These are phyloP conservation scores for Pangasianodon hypophthalmus DNA, from an alignment of 2,113 vertebrate genomes.

Conservation along the genomic window DNA sequence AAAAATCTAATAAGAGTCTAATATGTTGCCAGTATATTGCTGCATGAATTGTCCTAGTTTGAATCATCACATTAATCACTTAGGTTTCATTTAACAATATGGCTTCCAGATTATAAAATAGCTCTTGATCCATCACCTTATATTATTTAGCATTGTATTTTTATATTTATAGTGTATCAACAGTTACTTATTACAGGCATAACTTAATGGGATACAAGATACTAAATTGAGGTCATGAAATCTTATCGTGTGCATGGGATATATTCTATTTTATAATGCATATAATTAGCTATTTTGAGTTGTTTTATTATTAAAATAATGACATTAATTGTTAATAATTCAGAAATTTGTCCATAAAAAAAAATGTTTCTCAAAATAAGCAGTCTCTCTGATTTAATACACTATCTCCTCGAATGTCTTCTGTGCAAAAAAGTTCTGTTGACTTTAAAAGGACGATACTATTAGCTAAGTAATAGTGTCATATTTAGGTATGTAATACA, in stretches of 20 bases:
- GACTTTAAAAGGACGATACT: neutral
- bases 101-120: neutral
- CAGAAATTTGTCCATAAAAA: neutral
- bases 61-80: neutral
- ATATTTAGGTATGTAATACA: neutral
- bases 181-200: neutral
- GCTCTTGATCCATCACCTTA: neutral
- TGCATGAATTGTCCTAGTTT: neutral
- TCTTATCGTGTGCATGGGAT: neutral
- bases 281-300: neutral
- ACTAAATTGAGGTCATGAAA: neutral
- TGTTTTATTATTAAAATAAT: neutral
- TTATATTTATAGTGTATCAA: neutral
- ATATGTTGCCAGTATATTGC: neutral
- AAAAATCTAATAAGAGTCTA: neutral
- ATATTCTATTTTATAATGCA: neutral
- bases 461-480: neutral
- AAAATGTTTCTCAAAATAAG: neutral
- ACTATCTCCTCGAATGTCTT: neutral
- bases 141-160: neutral
- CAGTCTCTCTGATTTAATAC: neutral
- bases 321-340: neutral
- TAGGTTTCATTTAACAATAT: neutral
- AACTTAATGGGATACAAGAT: neutral
- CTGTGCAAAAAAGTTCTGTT: neutral